A percentile compares a stretch with the other conserved stretches of the same genome.
Evolutionary conservation across 1,140 invertebrate species (phyloP).

Genomic region (Megalopta genalis): DNA sequence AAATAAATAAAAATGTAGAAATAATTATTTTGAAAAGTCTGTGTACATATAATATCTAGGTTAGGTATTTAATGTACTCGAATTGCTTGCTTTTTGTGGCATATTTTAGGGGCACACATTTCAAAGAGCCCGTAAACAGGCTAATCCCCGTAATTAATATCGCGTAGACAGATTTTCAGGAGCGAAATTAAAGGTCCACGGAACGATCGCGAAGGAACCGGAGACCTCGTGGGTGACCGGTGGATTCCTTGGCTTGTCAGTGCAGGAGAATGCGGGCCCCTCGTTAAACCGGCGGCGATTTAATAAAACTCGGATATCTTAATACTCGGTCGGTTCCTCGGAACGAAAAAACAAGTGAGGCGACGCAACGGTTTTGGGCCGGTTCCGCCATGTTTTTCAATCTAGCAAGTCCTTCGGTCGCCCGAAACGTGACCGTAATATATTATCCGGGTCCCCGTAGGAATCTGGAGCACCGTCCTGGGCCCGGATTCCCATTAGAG

Average conservation of each 20-base stretch:
- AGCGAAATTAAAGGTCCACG: not conserved
- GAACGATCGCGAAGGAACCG: not conserved
- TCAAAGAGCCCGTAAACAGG: too few species aligned
- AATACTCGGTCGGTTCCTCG: not conserved
- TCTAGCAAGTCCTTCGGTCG: not conserved
- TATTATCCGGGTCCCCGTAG: not conserved
- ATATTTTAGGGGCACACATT: too few species aligned
- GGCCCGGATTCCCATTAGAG: not conserved
- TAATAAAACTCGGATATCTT: not conserved
- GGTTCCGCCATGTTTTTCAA: not conserved
- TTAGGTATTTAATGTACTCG: too few species aligned
- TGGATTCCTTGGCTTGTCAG: not conserved
- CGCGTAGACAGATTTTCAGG: not conserved
- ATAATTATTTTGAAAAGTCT: too few species aligned
- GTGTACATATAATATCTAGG: too few species aligned
- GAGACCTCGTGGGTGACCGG: not conserved
- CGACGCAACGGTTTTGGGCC: not conserved
- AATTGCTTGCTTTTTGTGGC: too few species aligned
- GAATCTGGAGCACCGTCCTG: conserved; percentile 4
- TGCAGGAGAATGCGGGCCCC: not conserved
- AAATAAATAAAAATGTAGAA: too few species aligned
- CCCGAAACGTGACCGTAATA: not conserved
- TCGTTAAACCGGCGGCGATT: not conserved
- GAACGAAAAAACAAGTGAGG: not conserved
- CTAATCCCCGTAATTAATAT: too few species aligned